A percentile compares a stretch with the other conserved stretches of the same genome.
Evolutionary conservation across 2,797 vertebrate genomes (phyloP).

Genomic region (Trachops cirrhosus): DNA sequence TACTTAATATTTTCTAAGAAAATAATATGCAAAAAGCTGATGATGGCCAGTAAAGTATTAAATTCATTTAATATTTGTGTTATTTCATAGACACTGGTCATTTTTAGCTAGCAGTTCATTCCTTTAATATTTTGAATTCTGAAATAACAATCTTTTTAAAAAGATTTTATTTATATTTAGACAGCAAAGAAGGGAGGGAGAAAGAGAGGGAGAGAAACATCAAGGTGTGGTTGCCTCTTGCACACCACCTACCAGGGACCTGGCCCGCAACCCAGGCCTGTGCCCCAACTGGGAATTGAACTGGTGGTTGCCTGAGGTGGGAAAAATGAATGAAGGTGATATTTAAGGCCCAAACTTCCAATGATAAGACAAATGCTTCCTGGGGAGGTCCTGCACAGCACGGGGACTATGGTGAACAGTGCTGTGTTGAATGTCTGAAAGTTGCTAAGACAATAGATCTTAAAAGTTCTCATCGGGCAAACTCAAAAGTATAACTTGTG

Average conservation of each 20-base stretch:
- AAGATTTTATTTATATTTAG: too few relatives aligned
- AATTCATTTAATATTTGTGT: background rate
- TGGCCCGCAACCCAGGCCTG: too few relatives aligned
- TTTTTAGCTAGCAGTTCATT: background rate
- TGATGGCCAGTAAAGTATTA: background rate
- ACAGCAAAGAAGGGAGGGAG: too few relatives aligned
- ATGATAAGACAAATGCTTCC: background rate
- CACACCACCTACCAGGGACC: too few relatives aligned
- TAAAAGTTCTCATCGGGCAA: background rate
- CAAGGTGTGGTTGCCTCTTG: too few relatives aligned
- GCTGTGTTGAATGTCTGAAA: background rate
- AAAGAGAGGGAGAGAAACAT: too few relatives aligned
- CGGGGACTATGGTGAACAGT: background rate
- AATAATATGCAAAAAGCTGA: background rate
- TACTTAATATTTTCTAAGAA: background rate
- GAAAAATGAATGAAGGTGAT: background rate
- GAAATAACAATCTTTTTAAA: background rate
- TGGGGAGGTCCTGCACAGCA: background rate
- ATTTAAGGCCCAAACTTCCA: background rate
- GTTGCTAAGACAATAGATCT: background rate
- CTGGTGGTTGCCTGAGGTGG: background rate
- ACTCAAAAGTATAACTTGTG: background rate
- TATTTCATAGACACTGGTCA: background rate
- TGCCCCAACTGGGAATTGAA: too few relatives aligned
- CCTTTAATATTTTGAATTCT: constrained; percentile 26